phyloP scores from a whole-genome alignment of 1,140 invertebrate genomes.

The Cydia pomonella region DNA sequence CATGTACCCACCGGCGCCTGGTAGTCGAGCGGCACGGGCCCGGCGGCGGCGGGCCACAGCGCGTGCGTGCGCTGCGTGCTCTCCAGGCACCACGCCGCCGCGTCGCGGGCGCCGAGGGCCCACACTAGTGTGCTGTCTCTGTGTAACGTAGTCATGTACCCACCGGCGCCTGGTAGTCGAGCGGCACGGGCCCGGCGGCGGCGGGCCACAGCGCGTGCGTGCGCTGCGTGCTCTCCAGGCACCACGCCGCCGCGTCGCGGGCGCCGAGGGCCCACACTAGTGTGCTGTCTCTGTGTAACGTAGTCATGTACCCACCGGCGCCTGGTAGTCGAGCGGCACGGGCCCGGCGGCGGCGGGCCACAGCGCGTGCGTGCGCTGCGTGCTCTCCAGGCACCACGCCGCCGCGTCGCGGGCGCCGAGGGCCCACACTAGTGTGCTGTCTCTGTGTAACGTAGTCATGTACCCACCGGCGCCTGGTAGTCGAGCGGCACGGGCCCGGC shows the following conservation, averaged over 20 bases:
- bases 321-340: not conserved
- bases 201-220: constrained; percentile 8
- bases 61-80: constrained; percentile 12
- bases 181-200: not conserved
- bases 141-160: not conserved
- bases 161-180: constrained; percentile 5
- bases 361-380: constrained; percentile 41
- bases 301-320: not conserved
- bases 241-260: too few relatives aligned
- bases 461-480: constrained; percentile 27
- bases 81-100: not conserved
- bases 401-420: constrained; percentile 36
- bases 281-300: constrained; percentile 13
- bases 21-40: not conserved
- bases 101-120: not conserved
- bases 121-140: constrained; percentile 21
- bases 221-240: constrained; percentile 8
- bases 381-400: constrained; percentile 38
- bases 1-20: not conserved
- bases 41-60: constrained; percentile 3
- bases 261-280: not conserved
- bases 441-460: too few relatives aligned
- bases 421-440: constrained; percentile 4
- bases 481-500: constrained; percentile 17
- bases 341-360: not conserved